Evolutionary conservation across 2,113 vertebrate species (phyloP), one percentile per base, ranked within the genome.

Genomic region (Ailurus styani): DNA sequence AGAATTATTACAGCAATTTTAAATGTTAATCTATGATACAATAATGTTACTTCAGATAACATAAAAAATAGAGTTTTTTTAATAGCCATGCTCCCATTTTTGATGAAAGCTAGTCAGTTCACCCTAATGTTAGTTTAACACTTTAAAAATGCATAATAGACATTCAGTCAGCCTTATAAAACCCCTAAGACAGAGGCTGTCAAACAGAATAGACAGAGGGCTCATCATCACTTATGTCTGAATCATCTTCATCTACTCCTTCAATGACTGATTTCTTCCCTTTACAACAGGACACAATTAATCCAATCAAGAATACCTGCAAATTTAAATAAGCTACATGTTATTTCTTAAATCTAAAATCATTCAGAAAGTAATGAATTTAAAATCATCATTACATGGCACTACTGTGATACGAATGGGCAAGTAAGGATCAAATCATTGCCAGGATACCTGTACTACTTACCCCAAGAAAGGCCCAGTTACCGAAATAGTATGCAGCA

Each of bases 241-340:
- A 99, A 97, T 99, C 99, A 17, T 99, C 99, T 23, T 99, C 99
- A 96, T 99, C 99, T 97, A 99, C 99, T 91, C 99, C 99, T 98
- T 99, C 99, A 96, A 99, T 99, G 98, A 99, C 99, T 0, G 99
- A 99, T 97, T 99, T 99, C 99, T 99, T 99, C 96, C 99, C 99
- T 99, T 99, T 99, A 98, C 99, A 99, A 98, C 99, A 99, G 27
- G 99, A 99, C 86, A 99, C 99, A 96, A 99, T 97, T 98, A 99
- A 98, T 73, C 99, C 99, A 85, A 99, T 98, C 97, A 99, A 98
- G 93, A 99, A 99, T 34, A 99, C 99, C 99, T 99, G 97, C 23
- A 97, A 98, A 97, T 97, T 87, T 55, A 95, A 98, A 95, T 89
- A 50, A 68, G 93, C 5, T 7, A 37, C 25, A 12, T 64, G 57